phyloP scores from a whole-genome alignment of 2,888 invertebrate genomes.

The Prosapia bicincta region DNA sequence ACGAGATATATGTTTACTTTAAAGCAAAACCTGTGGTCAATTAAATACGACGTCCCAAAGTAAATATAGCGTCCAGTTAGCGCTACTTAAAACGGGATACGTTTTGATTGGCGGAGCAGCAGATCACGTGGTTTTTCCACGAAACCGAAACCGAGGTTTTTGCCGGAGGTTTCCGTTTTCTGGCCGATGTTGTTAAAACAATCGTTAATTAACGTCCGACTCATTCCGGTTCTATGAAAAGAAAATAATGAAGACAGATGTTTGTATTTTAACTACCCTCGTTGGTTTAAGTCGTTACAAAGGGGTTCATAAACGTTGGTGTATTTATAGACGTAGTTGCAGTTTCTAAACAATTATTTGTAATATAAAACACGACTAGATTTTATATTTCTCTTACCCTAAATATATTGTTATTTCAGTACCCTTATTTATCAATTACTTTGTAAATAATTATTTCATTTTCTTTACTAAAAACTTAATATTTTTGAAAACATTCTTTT shows the following conservation, averaged over 20 bases:
- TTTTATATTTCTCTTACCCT: no score
- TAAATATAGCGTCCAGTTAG: slow-evolving; percentile 4
- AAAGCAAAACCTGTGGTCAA: slow-evolving; percentile 6
- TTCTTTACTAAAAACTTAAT: no score
- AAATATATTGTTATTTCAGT: no score
- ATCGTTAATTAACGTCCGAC: neutral
- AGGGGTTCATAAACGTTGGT: no score
- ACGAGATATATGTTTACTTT: neutral
- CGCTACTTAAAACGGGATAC: slow-evolving; percentile 5
- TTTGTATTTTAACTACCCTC: neutral
- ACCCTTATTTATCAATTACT: no score
- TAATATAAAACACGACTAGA: no score
- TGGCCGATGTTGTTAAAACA: neutral
- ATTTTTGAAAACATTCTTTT: no score
- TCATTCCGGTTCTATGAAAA: neutral
- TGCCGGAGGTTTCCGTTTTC: neutral
- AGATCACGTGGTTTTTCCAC: slow-evolving; percentile 6
- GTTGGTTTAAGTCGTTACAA: no score
- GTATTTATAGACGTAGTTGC: no score
- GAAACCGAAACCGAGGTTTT: neutral
- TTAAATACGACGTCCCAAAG: neutral
- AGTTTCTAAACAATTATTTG: no score
- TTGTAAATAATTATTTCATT: no score
- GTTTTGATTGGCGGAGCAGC: slow-evolving; percentile 1
- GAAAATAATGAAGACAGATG: slow-evolving; percentile 1